Base-by-base conservation (phyloP, 2,888 invertebrate species). In the Eudasyphora cyanicolor region DNA sequence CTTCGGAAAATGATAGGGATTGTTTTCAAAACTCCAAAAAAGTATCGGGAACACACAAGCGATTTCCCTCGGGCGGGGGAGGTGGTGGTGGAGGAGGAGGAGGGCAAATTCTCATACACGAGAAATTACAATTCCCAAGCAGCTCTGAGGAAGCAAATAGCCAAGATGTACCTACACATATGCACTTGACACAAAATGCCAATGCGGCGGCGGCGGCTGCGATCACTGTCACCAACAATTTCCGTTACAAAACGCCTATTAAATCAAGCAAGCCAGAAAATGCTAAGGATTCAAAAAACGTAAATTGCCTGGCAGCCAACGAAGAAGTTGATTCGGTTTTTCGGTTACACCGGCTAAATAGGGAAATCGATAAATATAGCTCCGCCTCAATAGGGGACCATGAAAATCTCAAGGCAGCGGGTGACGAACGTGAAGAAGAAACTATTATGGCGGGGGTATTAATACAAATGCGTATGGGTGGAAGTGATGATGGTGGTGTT, bases 251-350 rank as follows among this genome's bases (percentile, higher is more conserved):
- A 27, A 75, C 70, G 1, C 75, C 54, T 0, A 32, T 19, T 10
- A 29, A 27, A 35, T 14, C 21, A 8, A 12, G 19, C 21, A 74
- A 77, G 5, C 21, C 54, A 21, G 57, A 70, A 54, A 57, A 21
- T 3, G 24, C 49, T 1, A 24, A 42, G 21, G 12, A 32, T 17
- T 67, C 86, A 57, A 84, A 86, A 42, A 86, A 84, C 17, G 73
- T 85, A 5, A 82, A 84, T 17, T 82, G 86, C 85, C 64, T 85
- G 24, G n/a, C n/a, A n/a, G 73, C 79, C 29, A 73, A 60, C 7
- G 87, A 88, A 62, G 86, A 88, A 45, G 71, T 81, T n/a, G 86
- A 88, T 71, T 88, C 88, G 85, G 85, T 87, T 87, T 87, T 88
- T 87, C 87, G 86, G 82, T 84, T 85, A 76, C 79, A 86, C 38